Conservation (phyloP, 1,140 invertebrate genomes). For the Lepidurus couesii region DNA sequence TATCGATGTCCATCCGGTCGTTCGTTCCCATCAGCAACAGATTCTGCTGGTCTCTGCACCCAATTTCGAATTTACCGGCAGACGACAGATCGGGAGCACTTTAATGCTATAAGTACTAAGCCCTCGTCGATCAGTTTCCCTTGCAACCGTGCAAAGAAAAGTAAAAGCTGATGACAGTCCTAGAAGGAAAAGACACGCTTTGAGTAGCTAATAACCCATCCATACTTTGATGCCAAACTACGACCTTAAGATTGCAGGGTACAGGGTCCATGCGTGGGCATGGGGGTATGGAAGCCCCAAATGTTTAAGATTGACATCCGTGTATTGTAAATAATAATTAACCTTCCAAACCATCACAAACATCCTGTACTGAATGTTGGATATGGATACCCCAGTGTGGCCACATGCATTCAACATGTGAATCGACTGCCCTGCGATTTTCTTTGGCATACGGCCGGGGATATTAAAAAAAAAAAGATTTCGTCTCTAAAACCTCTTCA, state of each 20-base stretch:
- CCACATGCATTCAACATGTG: not conserved
- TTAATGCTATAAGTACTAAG: not conserved
- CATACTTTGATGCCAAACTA: not conserved
- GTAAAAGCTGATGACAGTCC: not conserved
- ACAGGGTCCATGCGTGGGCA: not conserved
- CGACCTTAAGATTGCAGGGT: not conserved
- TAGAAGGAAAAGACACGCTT: not conserved
- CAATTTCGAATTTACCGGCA: not conserved
- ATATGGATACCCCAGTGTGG: not conserved
- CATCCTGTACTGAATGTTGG: not conserved
- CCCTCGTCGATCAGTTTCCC: not conserved
- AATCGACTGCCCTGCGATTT: not conserved
- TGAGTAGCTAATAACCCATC: not conserved
- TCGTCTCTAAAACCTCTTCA: not conserved
- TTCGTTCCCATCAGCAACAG: not conserved
- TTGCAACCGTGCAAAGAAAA: not conserved
- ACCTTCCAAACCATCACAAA: not conserved
- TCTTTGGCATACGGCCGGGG: not conserved
- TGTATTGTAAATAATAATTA: conserved; percentile 8
- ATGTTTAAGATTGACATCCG: not conserved
- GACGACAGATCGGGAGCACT: not conserved
- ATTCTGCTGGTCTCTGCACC: not conserved
- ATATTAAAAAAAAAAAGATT: not conserved
- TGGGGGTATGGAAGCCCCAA: not conserved
- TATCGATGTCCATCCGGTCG: not conserved